Evolutionary conservation across 2,888 invertebrate species (phyloP).

Genomic region (Pristionchus japonicus): DNA sequence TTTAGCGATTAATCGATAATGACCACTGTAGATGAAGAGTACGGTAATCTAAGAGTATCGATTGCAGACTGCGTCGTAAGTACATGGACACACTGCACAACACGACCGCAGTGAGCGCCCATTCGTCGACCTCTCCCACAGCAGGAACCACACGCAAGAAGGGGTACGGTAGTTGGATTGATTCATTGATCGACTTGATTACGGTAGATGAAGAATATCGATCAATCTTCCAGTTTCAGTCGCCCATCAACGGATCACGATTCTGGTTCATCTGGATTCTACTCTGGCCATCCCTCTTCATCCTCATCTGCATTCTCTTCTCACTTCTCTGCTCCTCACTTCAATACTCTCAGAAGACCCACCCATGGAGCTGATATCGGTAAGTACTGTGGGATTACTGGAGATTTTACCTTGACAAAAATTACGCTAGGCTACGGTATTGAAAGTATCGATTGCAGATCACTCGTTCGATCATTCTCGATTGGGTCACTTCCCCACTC

Average conservation of each 20-base stretch:
- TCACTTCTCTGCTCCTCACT: conserved; percentile 40
- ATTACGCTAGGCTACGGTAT: neutral
- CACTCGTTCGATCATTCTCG: neutral
- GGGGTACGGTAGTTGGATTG: conserved; percentile 35
- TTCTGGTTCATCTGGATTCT: conserved; percentile 46
- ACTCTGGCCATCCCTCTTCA: conserved; percentile 40
- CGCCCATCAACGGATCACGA: conserved; percentile 38
- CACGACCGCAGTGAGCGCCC: neutral
- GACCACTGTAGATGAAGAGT: neutral
- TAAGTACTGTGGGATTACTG: conserved; percentile 5
- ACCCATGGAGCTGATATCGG: conserved; percentile 11
- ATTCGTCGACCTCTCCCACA: neutral
- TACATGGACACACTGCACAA: conserved; percentile 22
- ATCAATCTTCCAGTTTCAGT: neutral
- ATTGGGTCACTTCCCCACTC: conserved; percentile 5
- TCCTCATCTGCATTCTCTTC: conserved; percentile 38
- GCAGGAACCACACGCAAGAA: conserved; percentile 35
- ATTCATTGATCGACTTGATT: neutral
- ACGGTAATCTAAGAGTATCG: neutral
- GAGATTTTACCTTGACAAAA: neutral
- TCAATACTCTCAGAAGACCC: conserved; percentile 47
- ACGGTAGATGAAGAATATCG: neutral
- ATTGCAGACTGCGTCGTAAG: conserved; percentile 42
- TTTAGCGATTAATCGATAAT: neutral
- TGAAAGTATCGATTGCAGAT: neutral